Conservation (phyloP, 2,113 vertebrate species). For the Megalops atlanticus region DNA sequence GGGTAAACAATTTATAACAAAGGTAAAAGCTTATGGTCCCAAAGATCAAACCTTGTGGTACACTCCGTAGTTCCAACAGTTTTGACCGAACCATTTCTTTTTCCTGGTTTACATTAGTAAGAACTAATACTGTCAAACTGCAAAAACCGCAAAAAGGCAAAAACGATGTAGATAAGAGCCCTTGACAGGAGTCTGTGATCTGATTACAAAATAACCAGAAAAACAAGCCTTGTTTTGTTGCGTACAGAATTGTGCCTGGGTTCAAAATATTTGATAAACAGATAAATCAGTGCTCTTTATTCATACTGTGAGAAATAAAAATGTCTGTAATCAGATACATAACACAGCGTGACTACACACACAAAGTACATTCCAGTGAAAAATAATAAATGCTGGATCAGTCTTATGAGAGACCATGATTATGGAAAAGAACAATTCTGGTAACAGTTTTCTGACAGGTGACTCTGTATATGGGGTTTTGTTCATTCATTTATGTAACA, state of each 20-base stretch:
- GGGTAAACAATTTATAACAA: neutral
- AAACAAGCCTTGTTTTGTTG: neutral
- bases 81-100: neutral
- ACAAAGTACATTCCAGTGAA: neutral
- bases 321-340: neutral
- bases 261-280: neutral
- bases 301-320: neutral
- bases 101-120: neutral
- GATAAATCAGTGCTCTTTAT: neutral
- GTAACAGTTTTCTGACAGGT: neutral
- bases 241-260: neutral
- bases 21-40: neutral
- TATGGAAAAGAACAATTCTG: conserved; percentile 37
- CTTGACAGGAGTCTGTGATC: neutral
- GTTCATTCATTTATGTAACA: neutral
- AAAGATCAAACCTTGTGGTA: neutral
- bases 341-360: neutral
- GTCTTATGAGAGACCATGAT: conserved; percentile 48
- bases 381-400: conserved; percentile 38
- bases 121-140: neutral
- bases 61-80: neutral
- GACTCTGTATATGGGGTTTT: neutral
- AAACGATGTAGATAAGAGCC: neutral
- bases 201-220: conserved; percentile 19
- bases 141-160: neutral